These are phyloP conservation scores for Leptobrachium leishanense DNA, from an alignment of 2,113 vertebrate genomes.

Conservation along the genomic window DNA sequence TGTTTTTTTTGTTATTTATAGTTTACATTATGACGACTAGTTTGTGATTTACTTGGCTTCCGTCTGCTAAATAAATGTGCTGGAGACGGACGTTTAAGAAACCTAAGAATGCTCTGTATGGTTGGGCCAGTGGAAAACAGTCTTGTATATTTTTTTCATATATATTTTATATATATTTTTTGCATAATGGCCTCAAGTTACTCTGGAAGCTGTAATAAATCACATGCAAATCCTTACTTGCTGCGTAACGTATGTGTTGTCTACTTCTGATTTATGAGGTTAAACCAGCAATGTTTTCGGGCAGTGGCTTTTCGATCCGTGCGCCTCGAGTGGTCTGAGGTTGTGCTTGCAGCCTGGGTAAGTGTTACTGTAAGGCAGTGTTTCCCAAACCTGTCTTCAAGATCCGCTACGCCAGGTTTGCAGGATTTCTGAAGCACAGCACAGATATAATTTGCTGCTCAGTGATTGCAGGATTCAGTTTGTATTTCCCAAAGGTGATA, in stretches of 20 bases:
- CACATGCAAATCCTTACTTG: neutral
- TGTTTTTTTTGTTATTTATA: conserved; percentile 29
- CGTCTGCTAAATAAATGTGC: neutral
- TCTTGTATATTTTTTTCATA: conserved; percentile 13
- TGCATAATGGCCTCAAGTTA: neutral
- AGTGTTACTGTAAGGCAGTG: too few species aligned
- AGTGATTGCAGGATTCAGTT: too few species aligned
- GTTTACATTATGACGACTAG: neutral
- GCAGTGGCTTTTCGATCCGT: too few species aligned
- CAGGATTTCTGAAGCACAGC: too few species aligned
- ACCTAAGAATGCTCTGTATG: neutral
- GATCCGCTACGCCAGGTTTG: too few species aligned
- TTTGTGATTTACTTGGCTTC: conserved; percentile 1
- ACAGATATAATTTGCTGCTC: too few species aligned
- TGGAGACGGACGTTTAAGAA: neutral
- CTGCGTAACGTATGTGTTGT: neutral
- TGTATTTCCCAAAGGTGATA: too few species aligned
- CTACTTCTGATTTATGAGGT: too few species aligned
- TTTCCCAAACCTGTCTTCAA: too few species aligned
- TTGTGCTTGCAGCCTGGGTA: too few species aligned
- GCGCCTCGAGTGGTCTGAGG: too few species aligned
- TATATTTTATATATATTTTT: conserved; percentile 6
- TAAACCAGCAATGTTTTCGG: too few species aligned
- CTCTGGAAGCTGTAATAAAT: conserved; percentile 17
- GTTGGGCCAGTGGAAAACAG: neutral